Conservation (phyloP, 2,797 vertebrate genomes). For the Poeciliopsis turneri region DNA sequence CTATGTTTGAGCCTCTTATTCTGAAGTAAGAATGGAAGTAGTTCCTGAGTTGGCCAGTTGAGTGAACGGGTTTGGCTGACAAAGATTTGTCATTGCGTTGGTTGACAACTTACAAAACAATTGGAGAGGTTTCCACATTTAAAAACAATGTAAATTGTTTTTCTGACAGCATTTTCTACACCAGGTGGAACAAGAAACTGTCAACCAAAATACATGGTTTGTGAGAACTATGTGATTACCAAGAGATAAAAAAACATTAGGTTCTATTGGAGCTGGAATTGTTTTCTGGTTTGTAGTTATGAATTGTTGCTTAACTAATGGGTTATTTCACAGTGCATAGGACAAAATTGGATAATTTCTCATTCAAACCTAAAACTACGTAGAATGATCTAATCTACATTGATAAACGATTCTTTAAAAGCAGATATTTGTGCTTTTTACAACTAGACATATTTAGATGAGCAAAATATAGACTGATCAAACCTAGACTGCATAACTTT, state of each 20-base stretch:
- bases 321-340: not conserved
- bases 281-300: not conserved
- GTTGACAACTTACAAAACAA: not conserved
- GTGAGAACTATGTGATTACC: not conserved
- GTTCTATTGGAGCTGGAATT: not conserved
- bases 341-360: not conserved
- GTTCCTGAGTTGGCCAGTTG: not conserved
- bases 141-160: not conserved
- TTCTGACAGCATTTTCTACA: not conserved
- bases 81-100: not conserved
- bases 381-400: not conserved
- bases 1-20: not conserved
- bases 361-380: not conserved
- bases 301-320: not conserved
- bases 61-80: not conserved
- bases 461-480: not conserved
- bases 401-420: not conserved
- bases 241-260: not conserved
- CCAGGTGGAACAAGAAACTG: not conserved
- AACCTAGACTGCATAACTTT: not conserved
- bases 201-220: not conserved
- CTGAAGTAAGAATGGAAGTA: not conserved
- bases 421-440: not conserved
- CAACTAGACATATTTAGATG: not conserved
- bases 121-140: not conserved